Percentiles rank a stretch among this genome's conserved stretches.
Evolutionary conservation across 2,888 invertebrate genomes (phyloP).

Genomic region (Taenaris catops): DNA sequence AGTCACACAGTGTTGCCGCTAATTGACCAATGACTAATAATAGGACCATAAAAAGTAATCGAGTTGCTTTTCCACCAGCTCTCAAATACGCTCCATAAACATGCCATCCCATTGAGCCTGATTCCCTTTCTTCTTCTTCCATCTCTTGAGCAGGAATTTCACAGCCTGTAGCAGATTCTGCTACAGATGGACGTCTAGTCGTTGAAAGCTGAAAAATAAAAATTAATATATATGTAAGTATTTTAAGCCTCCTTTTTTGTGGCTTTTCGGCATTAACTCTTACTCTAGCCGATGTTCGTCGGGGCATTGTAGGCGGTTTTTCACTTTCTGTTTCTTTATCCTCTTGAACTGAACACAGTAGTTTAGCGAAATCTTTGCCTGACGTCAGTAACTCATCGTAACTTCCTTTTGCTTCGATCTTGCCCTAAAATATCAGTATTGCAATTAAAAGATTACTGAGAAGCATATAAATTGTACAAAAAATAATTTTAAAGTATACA

Average conservation of each 20-base stretch:
- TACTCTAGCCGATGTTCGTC: constrained; percentile 64
- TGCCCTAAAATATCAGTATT: constrained; percentile 54
- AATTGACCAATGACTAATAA: constrained; percentile 82
- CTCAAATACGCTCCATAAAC: constrained; percentile 82
- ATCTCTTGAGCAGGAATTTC: constrained; percentile 73
- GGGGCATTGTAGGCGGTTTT: constrained; percentile 50
- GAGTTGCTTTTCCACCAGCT: constrained; percentile 76
- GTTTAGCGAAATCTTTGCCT: constrained; percentile 81
- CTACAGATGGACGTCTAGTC: constrained; percentile 63
- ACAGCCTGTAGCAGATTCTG: constrained; percentile 62
- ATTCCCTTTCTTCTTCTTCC: constrained; percentile 81
- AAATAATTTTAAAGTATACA: no score
- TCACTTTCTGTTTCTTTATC: constrained; percentile 53
- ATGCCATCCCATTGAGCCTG: constrained; percentile 83
- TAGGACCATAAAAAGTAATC: constrained; percentile 70
- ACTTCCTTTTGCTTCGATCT: constrained; percentile 79
- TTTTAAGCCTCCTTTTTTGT: not conserved
- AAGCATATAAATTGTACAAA: no score
- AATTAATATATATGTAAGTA: not conserved
- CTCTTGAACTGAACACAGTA: constrained; percentile 70
- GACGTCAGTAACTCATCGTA: constrained; percentile 77
- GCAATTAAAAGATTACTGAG: no score
- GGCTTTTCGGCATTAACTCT: constrained; percentile 23
- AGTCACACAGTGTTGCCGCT: constrained; percentile 85
- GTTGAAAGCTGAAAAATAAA: constrained; percentile 53